These are phyloP conservation scores for Ardeotis arabs DNA, from an alignment of 2,113 vertebrate genomes.

Conservation along the genomic window DNA sequence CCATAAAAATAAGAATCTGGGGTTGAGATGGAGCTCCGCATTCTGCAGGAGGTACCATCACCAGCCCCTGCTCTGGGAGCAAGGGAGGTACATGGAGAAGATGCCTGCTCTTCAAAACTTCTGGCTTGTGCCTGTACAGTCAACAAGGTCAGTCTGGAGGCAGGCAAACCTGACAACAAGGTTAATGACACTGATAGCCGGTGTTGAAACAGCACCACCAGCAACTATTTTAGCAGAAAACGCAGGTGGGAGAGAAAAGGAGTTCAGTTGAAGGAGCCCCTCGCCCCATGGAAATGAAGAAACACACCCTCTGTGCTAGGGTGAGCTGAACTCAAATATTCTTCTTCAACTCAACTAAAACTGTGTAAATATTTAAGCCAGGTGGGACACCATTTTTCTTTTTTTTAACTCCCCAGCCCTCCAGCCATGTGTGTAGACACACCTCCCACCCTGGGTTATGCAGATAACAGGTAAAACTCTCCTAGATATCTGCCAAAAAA, in stretches of 20 bases:
- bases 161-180: background rate
- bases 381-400: background rate
- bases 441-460: background rate
- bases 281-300: background rate
- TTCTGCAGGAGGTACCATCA: background rate
- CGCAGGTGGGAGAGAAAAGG: background rate
- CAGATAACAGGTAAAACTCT: background rate
- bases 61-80: background rate
- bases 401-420: background rate
- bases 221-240: background rate
- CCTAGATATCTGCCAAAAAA: background rate
- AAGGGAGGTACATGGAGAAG: background rate
- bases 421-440: background rate
- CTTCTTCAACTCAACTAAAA: background rate
- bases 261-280: background rate
- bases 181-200: background rate
- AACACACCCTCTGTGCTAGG: background rate
- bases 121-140: background rate
- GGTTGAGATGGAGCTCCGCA: background rate
- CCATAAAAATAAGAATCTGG: background rate
- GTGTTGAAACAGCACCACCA: background rate
- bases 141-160: background rate
- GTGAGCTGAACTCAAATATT: background rate
- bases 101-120: background rate
- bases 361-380: slow-evolving; percentile 46